Conservation (phyloP, 1,140 invertebrate species). For the Bombyx mori region DNA sequence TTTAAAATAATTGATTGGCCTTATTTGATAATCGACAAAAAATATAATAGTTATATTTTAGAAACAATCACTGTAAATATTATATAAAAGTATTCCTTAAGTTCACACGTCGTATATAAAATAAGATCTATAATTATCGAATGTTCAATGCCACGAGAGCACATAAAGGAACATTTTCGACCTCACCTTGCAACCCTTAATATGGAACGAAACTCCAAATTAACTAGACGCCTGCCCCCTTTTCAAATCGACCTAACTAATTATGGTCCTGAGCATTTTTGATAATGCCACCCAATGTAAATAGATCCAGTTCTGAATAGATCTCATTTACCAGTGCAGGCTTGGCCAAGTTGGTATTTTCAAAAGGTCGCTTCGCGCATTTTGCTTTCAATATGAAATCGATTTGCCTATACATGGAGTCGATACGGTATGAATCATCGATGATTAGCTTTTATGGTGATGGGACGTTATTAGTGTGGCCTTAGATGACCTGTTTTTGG, state of each 20-base stretch:
- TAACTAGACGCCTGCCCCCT: slow-evolving; percentile 5
- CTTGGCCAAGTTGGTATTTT: background rate
- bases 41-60: too few species aligned
- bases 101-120: too few species aligned
- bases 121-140: too few species aligned
- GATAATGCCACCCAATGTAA: slow-evolving; percentile 1
- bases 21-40: too few species aligned
- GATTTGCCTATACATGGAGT: slow-evolving; percentile 17
- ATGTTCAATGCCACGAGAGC: too few species aligned
- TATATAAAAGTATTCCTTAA: too few species aligned
- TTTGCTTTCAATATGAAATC: slow-evolving; percentile 9
- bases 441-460: background rate
- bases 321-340: background rate
- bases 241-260: slow-evolving; percentile 8
- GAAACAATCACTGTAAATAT: too few species aligned
- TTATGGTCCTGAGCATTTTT: slow-evolving; percentile 11
- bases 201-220: slow-evolving; percentile 10
- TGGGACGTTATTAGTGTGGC: background rate
- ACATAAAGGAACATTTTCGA: too few species aligned
- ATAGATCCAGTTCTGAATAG: slow-evolving; percentile 7
- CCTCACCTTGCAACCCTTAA: slow-evolving; percentile 16
- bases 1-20: too few species aligned
- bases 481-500: background rate
- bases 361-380: slow-evolving; percentile 4
- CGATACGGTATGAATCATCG: slow-evolving; percentile 14